Evolutionary conservation across 2,113 vertebrate genomes (phyloP).

Genomic region (Chamaetylas fuelleborni): DNA sequence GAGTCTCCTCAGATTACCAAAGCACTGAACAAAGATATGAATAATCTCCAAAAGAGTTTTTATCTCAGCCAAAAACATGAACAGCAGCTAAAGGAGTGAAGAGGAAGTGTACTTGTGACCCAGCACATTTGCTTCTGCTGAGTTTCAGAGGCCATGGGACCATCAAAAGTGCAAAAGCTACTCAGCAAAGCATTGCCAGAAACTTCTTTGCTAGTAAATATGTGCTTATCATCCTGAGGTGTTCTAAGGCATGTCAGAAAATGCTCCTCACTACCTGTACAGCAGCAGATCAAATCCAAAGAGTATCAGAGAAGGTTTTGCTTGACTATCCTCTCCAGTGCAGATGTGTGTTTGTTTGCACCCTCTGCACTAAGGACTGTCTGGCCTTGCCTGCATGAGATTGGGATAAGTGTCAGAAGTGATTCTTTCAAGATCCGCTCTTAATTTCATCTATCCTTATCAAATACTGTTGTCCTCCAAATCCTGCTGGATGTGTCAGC

Average conservation of each 20-base stretch:
- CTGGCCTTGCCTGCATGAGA: not conserved
- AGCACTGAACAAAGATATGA: not conserved
- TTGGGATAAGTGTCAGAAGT: not conserved
- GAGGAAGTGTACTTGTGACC: not conserved
- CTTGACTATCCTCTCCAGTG: not conserved
- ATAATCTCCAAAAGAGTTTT: not conserved
- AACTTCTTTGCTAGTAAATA: not conserved
- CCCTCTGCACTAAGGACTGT: not conserved
- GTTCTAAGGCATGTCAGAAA: accelerated
- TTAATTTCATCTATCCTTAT: not conserved
- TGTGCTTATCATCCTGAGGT: not conserved
- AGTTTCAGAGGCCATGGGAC: not conserved
- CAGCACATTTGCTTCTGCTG: not conserved
- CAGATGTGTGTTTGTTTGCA: not conserved
- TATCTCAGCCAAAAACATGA: not conserved
- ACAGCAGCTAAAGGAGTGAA: not conserved
- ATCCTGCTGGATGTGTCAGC: not conserved
- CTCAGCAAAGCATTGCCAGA: not conserved
- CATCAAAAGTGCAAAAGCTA: not conserved
- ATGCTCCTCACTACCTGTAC: not conserved
- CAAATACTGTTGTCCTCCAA: not conserved
- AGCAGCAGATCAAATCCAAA: not conserved
- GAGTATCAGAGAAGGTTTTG: not conserved
- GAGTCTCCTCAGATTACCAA: not conserved
- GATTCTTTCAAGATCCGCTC: not conserved